phyloP scores from a whole-genome alignment of 2,888 invertebrate genomes.

The Erynnis tages region DNA sequence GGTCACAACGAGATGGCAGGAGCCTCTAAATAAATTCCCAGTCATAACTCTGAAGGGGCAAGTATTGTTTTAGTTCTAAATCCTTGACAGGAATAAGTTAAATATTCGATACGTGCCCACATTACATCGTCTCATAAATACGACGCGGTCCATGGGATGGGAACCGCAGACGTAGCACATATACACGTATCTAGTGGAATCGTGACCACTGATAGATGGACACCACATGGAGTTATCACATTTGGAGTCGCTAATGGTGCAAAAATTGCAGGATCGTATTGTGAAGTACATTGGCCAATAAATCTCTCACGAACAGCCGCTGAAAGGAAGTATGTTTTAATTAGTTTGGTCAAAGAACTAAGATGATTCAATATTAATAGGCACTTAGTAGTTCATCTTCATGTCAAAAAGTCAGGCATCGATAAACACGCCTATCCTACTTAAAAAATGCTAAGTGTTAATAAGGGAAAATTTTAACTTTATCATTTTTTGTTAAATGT shows the following conservation, averaged over 20 bases:
- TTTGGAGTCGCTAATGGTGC: conserved; percentile 3
- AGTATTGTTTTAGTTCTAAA: conserved; percentile 29
- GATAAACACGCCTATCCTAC: too few relatives aligned
- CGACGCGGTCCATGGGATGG: conserved; percentile 32
- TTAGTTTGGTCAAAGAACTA: too few relatives aligned
- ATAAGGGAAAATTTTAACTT: too few relatives aligned
- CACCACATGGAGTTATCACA: conserved; percentile 24
- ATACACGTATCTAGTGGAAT: conserved; percentile 38
- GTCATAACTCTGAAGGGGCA: conserved; percentile 25
- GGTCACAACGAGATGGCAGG: conserved; percentile 23
- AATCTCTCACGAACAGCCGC: too few relatives aligned
- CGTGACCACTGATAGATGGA: conserved; percentile 43
- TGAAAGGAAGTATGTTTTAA: too few relatives aligned
- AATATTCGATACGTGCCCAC: conserved; percentile 44
- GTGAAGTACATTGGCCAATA: too few relatives aligned
- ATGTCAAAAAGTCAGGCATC: too few relatives aligned
- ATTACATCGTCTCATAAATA: conserved; percentile 44
- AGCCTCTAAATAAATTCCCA: conserved; percentile 25
- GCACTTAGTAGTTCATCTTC: too few relatives aligned
- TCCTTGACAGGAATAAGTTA: conserved; percentile 35
- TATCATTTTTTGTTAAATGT: too few relatives aligned
- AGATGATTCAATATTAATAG: too few relatives aligned
- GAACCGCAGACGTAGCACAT: conserved; percentile 26
- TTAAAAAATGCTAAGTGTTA: too few relatives aligned
- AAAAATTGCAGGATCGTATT: too few relatives aligned